Conservation (phyloP, 2,113 vertebrate genomes). For the Phalacrocorax brasilianus region DNA sequence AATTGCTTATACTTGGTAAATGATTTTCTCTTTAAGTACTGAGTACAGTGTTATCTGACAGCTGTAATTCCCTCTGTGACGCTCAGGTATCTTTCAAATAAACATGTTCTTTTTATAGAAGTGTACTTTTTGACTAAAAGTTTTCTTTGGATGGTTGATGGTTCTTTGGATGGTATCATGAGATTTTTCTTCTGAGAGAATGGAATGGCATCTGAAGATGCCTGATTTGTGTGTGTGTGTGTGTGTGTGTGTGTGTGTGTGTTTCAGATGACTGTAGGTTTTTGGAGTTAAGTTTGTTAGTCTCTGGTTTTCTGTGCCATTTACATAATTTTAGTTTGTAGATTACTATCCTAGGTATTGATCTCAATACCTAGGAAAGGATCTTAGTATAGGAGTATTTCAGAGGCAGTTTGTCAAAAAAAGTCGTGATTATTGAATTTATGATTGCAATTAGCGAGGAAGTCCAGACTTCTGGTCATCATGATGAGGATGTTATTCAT, state of each 20-base stretch:
- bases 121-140: neutral
- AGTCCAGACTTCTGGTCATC: neutral
- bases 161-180: neutral
- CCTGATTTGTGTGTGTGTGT: neutral
- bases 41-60: neutral
- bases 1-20: neutral
- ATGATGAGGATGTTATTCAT: neutral
- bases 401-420: neutral
- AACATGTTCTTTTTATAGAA: neutral
- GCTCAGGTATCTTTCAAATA: neutral
- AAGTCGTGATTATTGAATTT: neutral
- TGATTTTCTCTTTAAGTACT: neutral
- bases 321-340: neutral
- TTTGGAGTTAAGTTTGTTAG: neutral
- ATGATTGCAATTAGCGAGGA: conserved; percentile 6
- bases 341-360: neutral
- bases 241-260: neutral
- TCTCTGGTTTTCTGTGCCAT: neutral
- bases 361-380: neutral
- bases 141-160: neutral
- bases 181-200: neutral
- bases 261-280: neutral
- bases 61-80: neutral
- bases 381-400: neutral
- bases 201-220: neutral